Conservation (phyloP, 2,797 vertebrate genomes). For the Eutrigla gurnardus region DNA sequence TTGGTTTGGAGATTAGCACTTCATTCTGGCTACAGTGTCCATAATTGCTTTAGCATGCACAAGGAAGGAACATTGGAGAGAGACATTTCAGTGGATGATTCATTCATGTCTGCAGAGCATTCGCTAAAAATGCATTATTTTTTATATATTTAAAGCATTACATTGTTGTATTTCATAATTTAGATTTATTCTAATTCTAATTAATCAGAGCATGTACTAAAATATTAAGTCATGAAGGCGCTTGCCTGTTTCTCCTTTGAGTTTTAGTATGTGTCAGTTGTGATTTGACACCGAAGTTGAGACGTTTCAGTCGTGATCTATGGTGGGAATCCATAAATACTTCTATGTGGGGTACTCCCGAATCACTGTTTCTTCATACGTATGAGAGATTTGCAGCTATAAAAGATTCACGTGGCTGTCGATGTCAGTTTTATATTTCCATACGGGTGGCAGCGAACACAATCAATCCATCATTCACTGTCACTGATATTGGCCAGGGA, state of each 20-base stretch:
- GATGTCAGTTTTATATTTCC: conserved; percentile 60
- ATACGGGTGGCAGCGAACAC: conserved; percentile 39
- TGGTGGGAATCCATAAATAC: conserved; percentile 45
- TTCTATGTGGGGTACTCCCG: conserved; percentile 11
- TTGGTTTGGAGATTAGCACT: conserved; percentile 75
- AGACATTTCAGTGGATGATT: conserved; percentile 40
- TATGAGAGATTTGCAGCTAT: conserved; percentile 63
- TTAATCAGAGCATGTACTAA: too few relatives aligned
- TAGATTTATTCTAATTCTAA: not conserved
- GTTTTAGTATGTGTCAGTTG: conserved; percentile 2
- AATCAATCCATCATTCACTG: conserved; percentile 43
- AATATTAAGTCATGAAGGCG: not conserved
- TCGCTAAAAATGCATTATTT: conserved; percentile 4
- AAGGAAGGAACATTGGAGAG: conserved; percentile 41
- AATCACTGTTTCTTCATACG: conserved; percentile 30
- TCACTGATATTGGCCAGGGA: conserved; percentile 25
- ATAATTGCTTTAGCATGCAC: conserved; percentile 68
- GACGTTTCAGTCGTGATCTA: conserved; percentile 26
- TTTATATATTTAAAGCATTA: conserved; percentile 13
- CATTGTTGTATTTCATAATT: conserved; percentile 8
- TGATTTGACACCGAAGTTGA: conserved; percentile 7
- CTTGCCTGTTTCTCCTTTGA: conserved; percentile 21
- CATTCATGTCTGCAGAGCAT: conserved; percentile 18
- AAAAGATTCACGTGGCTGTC: conserved; percentile 58
- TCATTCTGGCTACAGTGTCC: conserved; percentile 50